Conservation (phyloP, 2,888 invertebrate species). For the Amphiduros pacificus region DNA sequence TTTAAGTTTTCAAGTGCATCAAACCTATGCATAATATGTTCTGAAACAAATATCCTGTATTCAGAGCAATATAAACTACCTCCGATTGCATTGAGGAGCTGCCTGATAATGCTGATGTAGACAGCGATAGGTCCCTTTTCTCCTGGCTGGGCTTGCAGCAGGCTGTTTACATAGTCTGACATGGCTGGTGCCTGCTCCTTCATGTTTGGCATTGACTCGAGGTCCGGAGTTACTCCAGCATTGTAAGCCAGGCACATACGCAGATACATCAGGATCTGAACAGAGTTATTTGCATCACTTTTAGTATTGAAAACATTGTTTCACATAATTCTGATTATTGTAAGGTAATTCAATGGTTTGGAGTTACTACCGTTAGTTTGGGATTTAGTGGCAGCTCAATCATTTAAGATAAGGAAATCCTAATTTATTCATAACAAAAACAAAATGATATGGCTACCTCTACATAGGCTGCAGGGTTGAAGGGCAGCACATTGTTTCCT, state of each 20-base stretch:
- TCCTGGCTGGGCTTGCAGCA: constrained; percentile 68
- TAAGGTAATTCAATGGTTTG: no score
- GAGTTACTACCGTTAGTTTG: no score
- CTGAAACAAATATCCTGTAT: no score
- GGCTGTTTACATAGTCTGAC: constrained; percentile 60
- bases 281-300: constrained; percentile 17
- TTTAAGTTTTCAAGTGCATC: no score
- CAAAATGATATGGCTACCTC: no score
- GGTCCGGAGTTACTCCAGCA: constrained; percentile 62
- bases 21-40: no score
- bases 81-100: constrained; percentile 67
- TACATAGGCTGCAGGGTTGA: constrained; percentile 71
- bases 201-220: constrained; percentile 41
- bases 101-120: constrained; percentile 49
- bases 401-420: no score
- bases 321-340: not conserved
- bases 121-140: constrained; percentile 43
- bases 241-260: constrained; percentile 75
- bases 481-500: constrained; percentile 66
- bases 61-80: no score
- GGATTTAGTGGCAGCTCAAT: no score
- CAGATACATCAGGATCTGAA: constrained; percentile 77
- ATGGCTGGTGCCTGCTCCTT: constrained; percentile 49
- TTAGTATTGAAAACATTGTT: not conserved
- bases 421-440: no score